Percentiles rank a stretch among this genome's conserved stretches.
These are phyloP conservation scores for Oryzias woworae DNA, from an alignment of 2,113 vertebrate species.

Conservation along the genomic window DNA sequence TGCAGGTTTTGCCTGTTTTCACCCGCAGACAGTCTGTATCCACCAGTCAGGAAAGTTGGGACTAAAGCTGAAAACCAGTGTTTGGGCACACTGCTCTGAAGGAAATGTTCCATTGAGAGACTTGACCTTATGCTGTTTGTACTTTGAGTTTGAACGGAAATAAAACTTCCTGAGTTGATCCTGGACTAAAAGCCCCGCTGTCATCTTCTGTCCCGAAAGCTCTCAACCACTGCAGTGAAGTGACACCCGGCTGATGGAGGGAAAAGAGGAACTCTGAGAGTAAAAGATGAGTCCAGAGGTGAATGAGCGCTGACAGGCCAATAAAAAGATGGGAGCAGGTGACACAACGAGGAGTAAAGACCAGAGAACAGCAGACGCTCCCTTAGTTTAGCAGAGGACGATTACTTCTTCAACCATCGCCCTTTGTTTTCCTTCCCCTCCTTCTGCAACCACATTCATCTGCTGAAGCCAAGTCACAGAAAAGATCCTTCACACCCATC, in stretches of 20 bases:
- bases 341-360: constrained; percentile 4
- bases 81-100: no score
- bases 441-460: no score
- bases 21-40: no score
- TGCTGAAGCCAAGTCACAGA: no score
- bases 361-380: constrained; percentile 19
- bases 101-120: no score
- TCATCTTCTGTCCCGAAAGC: constrained; percentile 7
- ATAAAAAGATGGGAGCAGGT: background rate
- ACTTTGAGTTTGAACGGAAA: background rate
- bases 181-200: constrained; percentile 22
- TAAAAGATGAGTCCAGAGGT: constrained; percentile 23
- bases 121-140: no score
- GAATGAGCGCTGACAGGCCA: background rate
- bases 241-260: constrained; percentile 33
- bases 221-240: constrained; percentile 14
- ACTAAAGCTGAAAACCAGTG: no score
- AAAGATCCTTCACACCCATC: background rate
- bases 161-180: constrained; percentile 12
- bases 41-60: no score
- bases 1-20: no score
- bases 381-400: constrained; percentile 37
- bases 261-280: constrained; percentile 7
- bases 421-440: no score
- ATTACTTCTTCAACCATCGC: background rate